A percentile compares a stretch with the other conserved stretches of the same genome.
phyloP scores from a whole-genome alignment of 1,140 invertebrate genomes.

The Brachionus sp. region DNA sequence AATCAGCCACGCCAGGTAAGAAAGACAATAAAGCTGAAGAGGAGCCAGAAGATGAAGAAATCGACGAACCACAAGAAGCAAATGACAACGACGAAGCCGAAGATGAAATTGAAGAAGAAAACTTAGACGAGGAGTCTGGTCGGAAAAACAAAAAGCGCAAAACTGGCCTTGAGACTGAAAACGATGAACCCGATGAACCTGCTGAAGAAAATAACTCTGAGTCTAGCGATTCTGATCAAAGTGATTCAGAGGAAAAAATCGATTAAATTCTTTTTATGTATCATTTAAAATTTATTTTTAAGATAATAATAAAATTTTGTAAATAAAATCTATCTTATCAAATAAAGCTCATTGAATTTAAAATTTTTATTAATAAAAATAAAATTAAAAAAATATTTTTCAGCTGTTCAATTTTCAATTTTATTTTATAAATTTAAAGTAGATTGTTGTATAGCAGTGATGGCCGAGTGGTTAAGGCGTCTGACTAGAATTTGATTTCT shows the following conservation, averaged over 20 bases:
- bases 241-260: background rate
- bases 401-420: background rate
- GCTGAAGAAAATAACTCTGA: background rate
- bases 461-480: conserved; percentile 1
- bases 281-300: background rate
- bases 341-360: background rate
- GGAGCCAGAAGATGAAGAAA: background rate
- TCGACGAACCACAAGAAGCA: background rate
- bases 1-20: background rate
- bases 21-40: background rate
- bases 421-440: background rate
- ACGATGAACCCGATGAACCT: background rate
- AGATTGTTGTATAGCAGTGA: background rate
- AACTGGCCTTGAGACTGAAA: background rate
- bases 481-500: conserved; percentile 2
- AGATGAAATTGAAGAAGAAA: conserved; percentile 12
- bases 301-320: background rate
- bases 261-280: background rate
- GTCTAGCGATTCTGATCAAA: background rate
- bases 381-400: background rate
- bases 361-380: background rate
- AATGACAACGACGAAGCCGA: conserved; percentile 16
- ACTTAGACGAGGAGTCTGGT: background rate
- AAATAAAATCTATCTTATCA: background rate
- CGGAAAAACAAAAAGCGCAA: conserved; percentile 24